Evolutionary conservation across 2,113 vertebrate genomes (phyloP), one percentile per base, ranked within the genome.

Genomic region (Otis tarda): DNA sequence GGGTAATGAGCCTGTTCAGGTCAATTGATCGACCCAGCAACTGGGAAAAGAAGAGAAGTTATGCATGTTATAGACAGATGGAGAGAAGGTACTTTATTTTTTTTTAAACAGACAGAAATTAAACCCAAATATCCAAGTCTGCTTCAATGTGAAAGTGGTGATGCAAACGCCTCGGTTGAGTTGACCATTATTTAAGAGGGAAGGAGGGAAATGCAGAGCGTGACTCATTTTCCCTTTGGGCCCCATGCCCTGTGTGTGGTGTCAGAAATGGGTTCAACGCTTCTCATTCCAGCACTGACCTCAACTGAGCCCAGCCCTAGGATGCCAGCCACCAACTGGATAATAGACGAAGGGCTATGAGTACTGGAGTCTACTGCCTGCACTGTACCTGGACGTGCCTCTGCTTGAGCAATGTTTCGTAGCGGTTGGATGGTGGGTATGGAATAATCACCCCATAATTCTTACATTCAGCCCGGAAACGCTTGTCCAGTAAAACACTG

Each of bases 371-470:
- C 33, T 68, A n/a, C 74, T 74, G 55, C 56, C 43, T 60, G 61
- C 43, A 49, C 50, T 39, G 6, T 98, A 99, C 99, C 99, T 99
- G 99, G 49, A 99, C 99, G 3, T 99, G 99, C 96, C 99, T 99
- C 97, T 99, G 99, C 89, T 99, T 99, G 76, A 99, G 98, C 94
- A 99, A 98, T 0, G 99, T 99, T 97, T 99, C 99, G 0, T 99
- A 99, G 97, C 99, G 99, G 98, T 99, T 99, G 39, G 99, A 99
- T 0, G 99, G 99, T 2, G 99, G 99, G 65, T 99, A 99, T 0
- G 99, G 99, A 90, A 99, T 99, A 96, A 99, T 99, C 95, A 99
- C 99, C 3, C 99, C 99, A 0, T 99, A 99, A 97, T 99, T 99
- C 98, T 99, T 99, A 98, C 99, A 99, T 87, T 99, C 99, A 4